Percentiles rank a stretch among this genome's conserved stretches.
phyloP scores from a whole-genome alignment of 1,140 invertebrate species.

The Musca vetustissima region DNA sequence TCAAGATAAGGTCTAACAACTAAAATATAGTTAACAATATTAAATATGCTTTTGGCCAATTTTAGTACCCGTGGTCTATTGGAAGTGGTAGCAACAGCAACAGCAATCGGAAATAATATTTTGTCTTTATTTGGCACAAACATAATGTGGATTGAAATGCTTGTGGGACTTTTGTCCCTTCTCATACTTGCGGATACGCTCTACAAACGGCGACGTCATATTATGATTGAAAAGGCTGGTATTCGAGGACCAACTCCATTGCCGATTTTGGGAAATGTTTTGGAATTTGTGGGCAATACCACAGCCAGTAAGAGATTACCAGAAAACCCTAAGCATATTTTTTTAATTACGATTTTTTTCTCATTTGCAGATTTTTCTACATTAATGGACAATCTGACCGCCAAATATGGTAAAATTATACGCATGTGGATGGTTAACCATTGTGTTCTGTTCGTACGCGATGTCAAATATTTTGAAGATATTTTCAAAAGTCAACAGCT shows the following conservation, averaged over 20 bases:
- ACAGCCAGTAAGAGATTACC: slow-evolving; percentile 13
- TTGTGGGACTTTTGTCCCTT: background rate
- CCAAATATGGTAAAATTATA: slow-evolving; percentile 20
- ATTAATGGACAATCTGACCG: background rate
- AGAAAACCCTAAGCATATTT: too few species aligned
- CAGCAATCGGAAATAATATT: slow-evolving; percentile 47
- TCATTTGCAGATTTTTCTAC: too few species aligned
- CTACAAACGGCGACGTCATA: slow-evolving; percentile 15
- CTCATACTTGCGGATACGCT: slow-evolving; percentile 16
- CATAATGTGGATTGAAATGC: slow-evolving; percentile 6
- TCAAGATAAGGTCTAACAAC: too few species aligned
- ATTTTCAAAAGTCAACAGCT: slow-evolving; percentile 32
- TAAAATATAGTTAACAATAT: too few species aligned
- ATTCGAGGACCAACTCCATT: slow-evolving; percentile 13
- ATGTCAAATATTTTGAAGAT: slow-evolving; percentile 36
- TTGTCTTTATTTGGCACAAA: too few species aligned
- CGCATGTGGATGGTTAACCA: slow-evolving; percentile 54
- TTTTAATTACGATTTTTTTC: background rate
- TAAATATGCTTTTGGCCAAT: too few species aligned
- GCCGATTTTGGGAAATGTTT: slow-evolving; percentile 14
- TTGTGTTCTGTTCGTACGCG: slow-evolving; percentile 32
- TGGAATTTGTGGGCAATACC: background rate
- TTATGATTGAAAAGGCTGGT: background rate
- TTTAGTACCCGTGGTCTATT: too few species aligned
- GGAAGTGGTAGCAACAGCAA: slow-evolving; percentile 51